A percentile compares a stretch with the other conserved stretches of the same genome.
phyloP scores from a whole-genome alignment of 2,888 invertebrate genomes.

The Chrysodeixis includens region DNA sequence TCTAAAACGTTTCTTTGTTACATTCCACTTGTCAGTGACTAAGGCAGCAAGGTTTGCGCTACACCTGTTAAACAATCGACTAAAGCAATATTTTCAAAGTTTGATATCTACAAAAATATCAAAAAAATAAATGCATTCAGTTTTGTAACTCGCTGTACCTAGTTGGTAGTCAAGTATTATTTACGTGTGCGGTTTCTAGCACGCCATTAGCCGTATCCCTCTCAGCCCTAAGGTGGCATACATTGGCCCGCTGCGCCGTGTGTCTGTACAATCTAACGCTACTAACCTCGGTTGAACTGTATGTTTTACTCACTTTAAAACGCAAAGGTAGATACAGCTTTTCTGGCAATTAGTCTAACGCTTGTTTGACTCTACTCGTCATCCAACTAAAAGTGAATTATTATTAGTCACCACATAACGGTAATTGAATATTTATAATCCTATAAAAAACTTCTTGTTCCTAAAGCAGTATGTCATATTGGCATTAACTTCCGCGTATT shows the following conservation, averaged over 20 bases:
- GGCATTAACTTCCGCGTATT: slow-evolving; percentile 28
- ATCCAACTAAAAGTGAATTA: too few species aligned
- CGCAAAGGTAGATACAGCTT: neutral
- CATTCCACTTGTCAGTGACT: too few species aligned
- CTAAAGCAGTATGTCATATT: slow-evolving; percentile 7
- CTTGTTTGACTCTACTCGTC: too few species aligned
- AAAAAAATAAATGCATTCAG: neutral
- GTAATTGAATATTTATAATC: too few species aligned
- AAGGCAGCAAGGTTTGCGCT: too few species aligned
- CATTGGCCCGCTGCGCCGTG: slow-evolving; percentile 22
- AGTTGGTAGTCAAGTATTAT: slow-evolving; percentile 5
- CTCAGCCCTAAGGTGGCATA: slow-evolving; percentile 25
- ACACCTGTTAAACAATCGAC: too few species aligned
- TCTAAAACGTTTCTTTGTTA: too few species aligned
- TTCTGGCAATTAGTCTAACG: neutral
- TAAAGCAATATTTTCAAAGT: too few species aligned
- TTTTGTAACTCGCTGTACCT: neutral
- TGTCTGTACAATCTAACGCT: slow-evolving; percentile 24
- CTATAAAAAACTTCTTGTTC: too few species aligned
- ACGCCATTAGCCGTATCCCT: slow-evolving; percentile 27
- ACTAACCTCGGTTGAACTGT: slow-evolving; percentile 44
- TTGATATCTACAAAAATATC: neutral
- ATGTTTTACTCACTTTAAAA: neutral
- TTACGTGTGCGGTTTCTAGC: slow-evolving; percentile 17
- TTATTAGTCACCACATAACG: too few species aligned